Evolutionary conservation across 2,888 invertebrate genomes (phyloP).

Genomic region (Balanococcus diminutus): DNA sequence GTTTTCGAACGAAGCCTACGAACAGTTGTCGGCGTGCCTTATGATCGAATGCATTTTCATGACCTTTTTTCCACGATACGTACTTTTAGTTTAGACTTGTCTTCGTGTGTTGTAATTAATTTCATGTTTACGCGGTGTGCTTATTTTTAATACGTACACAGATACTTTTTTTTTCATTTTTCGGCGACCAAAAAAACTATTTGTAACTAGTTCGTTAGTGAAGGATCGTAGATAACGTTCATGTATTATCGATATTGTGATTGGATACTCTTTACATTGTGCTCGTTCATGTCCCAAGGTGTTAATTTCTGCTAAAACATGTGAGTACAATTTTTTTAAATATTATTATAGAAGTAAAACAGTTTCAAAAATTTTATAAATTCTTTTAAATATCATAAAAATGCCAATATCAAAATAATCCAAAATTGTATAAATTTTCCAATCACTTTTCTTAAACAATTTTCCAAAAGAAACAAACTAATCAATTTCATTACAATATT

Average conservation of each 20-base stretch:
- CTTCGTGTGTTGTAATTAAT: neutral
- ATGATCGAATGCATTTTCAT: slow-evolving; percentile 23
- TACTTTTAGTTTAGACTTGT: slow-evolving; percentile 34
- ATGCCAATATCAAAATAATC: too few relatives aligned
- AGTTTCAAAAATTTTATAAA: too few relatives aligned
- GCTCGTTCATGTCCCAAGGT: neutral
- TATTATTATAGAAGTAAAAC: too few relatives aligned
- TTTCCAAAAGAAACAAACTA: neutral
- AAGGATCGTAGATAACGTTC: neutral
- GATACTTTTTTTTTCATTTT: neutral
- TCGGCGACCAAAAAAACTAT: neutral
- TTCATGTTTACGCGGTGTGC: neutral
- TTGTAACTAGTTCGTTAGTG: neutral
- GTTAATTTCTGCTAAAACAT: neutral
- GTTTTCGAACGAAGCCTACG: slow-evolving; percentile 45
- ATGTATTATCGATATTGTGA: neutral
- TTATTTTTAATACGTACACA: neutral
- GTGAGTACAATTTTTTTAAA: too few relatives aligned
- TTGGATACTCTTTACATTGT: neutral
- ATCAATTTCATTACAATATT: neutral
- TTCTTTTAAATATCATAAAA: too few relatives aligned
- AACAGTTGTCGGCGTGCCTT: slow-evolving; percentile 44
- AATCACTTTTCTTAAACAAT: neutral
- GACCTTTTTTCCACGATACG: neutral
- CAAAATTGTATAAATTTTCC: neutral